Conservation (phyloP, 2,888 invertebrate species). For the Rhagophthalmus giganteus region DNA sequence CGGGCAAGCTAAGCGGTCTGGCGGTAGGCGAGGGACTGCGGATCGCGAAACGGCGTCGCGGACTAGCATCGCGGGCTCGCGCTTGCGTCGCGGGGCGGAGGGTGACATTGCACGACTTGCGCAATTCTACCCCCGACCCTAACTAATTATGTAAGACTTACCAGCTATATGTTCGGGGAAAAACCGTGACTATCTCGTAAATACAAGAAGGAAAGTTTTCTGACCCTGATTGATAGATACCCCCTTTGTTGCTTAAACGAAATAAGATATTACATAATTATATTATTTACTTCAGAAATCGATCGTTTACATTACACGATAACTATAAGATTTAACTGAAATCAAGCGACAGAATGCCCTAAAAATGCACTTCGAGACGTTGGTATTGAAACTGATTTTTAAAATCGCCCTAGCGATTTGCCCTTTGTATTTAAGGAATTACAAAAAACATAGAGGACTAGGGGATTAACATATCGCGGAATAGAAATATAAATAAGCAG, state of each 20-base stretch:
- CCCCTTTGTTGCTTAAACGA: not conserved
- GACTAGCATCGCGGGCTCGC: slow-evolving; percentile 44
- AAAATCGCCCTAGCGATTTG: too few relatives aligned
- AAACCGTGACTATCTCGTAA: slow-evolving; percentile 28
- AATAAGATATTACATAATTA: not conserved
- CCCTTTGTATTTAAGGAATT: not conserved
- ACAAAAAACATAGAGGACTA: too few relatives aligned
- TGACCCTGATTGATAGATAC: slow-evolving; percentile 7
- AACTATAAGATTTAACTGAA: too few relatives aligned
- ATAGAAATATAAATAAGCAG: too few relatives aligned
- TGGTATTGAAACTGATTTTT: too few relatives aligned
- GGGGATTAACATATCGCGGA: too few relatives aligned
- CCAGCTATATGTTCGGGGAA: slow-evolving; percentile 31
- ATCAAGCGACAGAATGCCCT: too few relatives aligned
- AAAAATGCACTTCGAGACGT: too few relatives aligned
- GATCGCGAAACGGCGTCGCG: slow-evolving; percentile 54
- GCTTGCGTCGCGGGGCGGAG: slow-evolving; percentile 38
- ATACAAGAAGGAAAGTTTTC: slow-evolving; percentile 24
- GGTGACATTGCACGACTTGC: slow-evolving; percentile 44
- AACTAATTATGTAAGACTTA: slow-evolving; percentile 33
- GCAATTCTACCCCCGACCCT: slow-evolving; percentile 45
- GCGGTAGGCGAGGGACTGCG: slow-evolving; percentile 57
- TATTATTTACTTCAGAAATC: too few relatives aligned
- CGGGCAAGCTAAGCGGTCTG: slow-evolving; percentile 58
- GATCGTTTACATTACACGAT: too few relatives aligned